Percentiles rank a stretch among this genome's conserved stretches.
Conservation (phyloP, 1,140 invertebrate genomes). For the Aphelinus certus region DNA sequence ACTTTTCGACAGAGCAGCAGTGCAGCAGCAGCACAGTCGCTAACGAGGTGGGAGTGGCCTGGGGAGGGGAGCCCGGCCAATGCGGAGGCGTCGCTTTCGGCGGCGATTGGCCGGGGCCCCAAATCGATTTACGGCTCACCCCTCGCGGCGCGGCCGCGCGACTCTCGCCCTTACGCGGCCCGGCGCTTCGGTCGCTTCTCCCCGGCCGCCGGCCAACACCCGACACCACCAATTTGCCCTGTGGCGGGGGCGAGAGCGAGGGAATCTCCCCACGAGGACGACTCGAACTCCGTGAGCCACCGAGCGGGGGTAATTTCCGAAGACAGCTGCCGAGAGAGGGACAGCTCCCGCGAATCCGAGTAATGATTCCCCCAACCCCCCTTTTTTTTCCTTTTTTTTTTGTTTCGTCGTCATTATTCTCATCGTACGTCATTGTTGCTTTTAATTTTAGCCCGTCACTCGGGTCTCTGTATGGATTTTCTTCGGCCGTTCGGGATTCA, state of each 20-base stretch:
- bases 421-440: too few species aligned
- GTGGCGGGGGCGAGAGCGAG: too few species aligned
- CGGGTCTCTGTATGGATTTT: too few species aligned
- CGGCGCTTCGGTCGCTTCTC: slow-evolving; percentile 51
- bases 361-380: slow-evolving; percentile 33
- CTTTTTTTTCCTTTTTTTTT: slow-evolving; percentile 2
- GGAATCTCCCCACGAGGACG: slow-evolving; percentile 25
- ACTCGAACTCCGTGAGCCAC: slow-evolving; percentile 6
- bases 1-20: neutral
- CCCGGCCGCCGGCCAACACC: slow-evolving; percentile 35
- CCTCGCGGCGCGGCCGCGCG: slow-evolving; percentile 45
- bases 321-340: slow-evolving; percentile 3
- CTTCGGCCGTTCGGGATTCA: too few species aligned
- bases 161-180: slow-evolving; percentile 51
- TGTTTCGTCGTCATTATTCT: neutral
- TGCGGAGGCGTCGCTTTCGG: slow-evolving; percentile 55
- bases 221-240: slow-evolving; percentile 57
- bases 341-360: slow-evolving; percentile 42
- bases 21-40: slow-evolving; percentile 39
- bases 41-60: slow-evolving; percentile 61
- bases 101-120: slow-evolving; percentile 59
- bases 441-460: too few species aligned
- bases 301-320: slow-evolving; percentile 41
- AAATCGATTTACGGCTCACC: slow-evolving; percentile 65
- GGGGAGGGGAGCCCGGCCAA: slow-evolving; percentile 51